Evolutionary conservation across 2,113 vertebrate genomes (phyloP), one percentile per base, ranked within the genome.

Genomic region (Pseudorasbora parva): DNA sequence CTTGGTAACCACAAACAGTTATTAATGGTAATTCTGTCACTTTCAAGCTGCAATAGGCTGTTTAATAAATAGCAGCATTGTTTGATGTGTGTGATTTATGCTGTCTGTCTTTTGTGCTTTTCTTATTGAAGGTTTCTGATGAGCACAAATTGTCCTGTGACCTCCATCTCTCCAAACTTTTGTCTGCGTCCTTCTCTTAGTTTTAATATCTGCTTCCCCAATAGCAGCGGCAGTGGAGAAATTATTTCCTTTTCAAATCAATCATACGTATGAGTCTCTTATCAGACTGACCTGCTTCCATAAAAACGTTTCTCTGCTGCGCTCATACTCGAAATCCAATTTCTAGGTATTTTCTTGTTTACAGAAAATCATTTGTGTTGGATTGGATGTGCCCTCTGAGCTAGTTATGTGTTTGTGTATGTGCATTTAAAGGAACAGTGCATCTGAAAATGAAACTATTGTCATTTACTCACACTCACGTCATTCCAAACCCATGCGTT

Each of bases 171-270:
- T 56, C 33, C 68, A 37, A 19, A 37, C 47, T 79, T 77, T 41
- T 54, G 60, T 71, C 81, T 72, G 23, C 60, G 41, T 85, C 84
- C 69, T 81, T 80, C 72, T 86, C 85, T 88, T 75, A 62, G 68
- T 43, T 89, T 87, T 86, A 89, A 90, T 90, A 90, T 90, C 84
- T 88, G 82, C 85, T 77, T 81, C 86, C 76, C 81, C 82, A 85
- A 90, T 89, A 90, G 64, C 89, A 85, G 88, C 82, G 81, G 85
- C 86, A 78, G 79, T 84, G 82, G 88, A 86, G 81, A 90, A 90
- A 91, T 91, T 82, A 90, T 87, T 91, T 87, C 85, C 91, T 92
- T 87, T 91, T 72, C 78, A 89, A 92, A 92, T 92, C 91, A 92
- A 88, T 92, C 91, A 88, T 87, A 87, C 83, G 88, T 88, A 91